These are phyloP conservation scores for Dione juno DNA, from an alignment of 2,888 invertebrate species.

Conservation along the genomic window DNA sequence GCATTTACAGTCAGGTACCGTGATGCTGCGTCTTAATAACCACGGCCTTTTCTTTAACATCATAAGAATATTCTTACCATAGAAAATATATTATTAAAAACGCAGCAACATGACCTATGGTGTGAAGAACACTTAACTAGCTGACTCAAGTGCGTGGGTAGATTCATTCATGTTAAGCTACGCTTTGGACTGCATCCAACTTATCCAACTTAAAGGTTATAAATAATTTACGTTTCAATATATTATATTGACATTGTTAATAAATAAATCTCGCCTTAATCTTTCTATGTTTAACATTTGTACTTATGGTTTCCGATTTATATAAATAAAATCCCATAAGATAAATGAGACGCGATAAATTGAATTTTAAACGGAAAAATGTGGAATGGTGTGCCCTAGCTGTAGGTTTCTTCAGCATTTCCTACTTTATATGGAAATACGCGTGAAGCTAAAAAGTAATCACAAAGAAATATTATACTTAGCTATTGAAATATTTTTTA, in stretches of 20 bases:
- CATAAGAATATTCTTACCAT: neutral
- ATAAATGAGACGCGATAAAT: neutral
- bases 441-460: no score
- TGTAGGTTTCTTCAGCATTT: no score
- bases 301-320: neutral
- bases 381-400: no score
- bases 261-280: neutral
- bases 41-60: neutral
- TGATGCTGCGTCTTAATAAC: no score
- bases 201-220: conserved; percentile 29
- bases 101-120: neutral
- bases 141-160: conserved; percentile 34
- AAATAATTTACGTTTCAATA: conserved; percentile 18
- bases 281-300: neutral
- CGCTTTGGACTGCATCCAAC: conserved; percentile 37
- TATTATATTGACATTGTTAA: neutral
- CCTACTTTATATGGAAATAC: no score
- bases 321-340: neutral
- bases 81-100: neutral
- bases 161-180: conserved; percentile 42
- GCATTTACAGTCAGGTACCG: no score
- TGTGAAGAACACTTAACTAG: conserved; percentile 25
- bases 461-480: no score
- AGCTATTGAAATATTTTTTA: no score
- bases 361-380: no score